A percentile compares a stretch with the other conserved stretches of the same genome.
phyloP scores from a whole-genome alignment of 2,113 vertebrate genomes.

The Nettapus auritus region DNA sequence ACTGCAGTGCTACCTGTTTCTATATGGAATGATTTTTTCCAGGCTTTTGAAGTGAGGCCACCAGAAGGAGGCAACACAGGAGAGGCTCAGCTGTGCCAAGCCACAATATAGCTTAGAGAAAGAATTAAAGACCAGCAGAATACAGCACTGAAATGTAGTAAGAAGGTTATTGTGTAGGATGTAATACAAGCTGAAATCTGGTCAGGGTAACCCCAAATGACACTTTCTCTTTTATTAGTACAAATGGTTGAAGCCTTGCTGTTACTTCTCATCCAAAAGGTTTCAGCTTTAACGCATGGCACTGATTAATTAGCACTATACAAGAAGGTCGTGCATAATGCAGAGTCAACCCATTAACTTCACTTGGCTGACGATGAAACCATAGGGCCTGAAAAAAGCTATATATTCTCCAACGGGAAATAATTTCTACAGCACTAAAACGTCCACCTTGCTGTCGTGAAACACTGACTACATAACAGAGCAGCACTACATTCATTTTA shows the following conservation, averaged over 20 bases:
- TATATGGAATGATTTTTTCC: not conserved
- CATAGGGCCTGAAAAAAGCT: not conserved
- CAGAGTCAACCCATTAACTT: slow-evolving; percentile 16
- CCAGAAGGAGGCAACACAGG: not conserved
- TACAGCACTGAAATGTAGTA: not conserved
- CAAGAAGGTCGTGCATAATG: not conserved
- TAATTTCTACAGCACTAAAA: not conserved
- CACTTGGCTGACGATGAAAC: not conserved
- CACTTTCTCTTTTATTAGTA: not conserved
- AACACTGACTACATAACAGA: not conserved
- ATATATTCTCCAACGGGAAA: not conserved
- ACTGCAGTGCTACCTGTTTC: not conserved
- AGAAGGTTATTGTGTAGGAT: not conserved
- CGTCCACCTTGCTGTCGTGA: not conserved
- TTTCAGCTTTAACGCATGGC: not conserved
- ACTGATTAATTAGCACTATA: not conserved
- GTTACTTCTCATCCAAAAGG: not conserved
- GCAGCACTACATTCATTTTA: not conserved
- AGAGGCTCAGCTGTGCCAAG: not conserved
- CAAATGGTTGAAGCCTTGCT: not conserved
- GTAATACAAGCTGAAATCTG: slow-evolving; percentile 4
- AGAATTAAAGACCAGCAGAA: not conserved
- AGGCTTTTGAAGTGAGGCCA: not conserved
- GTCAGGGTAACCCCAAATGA: not conserved
- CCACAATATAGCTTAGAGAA: not conserved